These are phyloP conservation scores for Drosophila novamexicana DNA, from an alignment of 1,140 invertebrate species.

Conservation along the genomic window DNA sequence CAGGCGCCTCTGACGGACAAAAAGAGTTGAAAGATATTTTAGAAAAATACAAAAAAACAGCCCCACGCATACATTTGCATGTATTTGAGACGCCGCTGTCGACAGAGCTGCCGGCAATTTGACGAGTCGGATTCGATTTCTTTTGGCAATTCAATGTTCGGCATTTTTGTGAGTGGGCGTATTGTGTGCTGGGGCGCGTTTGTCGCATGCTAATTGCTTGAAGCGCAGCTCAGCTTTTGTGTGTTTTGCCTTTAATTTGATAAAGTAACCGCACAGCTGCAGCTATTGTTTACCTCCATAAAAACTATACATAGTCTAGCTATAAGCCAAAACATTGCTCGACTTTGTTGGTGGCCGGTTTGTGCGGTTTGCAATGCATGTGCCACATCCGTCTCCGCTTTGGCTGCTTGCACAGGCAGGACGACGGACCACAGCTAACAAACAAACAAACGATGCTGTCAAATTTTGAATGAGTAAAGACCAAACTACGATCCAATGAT, in stretches of 20 bases:
- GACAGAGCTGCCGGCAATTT: conserved; percentile 60
- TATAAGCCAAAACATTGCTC: background rate
- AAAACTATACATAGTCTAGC: conserved; percentile 10
- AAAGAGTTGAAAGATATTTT: conserved; percentile 1
- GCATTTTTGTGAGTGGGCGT: conserved; percentile 39
- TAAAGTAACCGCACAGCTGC: background rate
- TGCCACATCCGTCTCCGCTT: conserved; percentile 77
- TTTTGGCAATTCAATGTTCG: conserved; percentile 42
- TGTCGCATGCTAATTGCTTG: conserved; percentile 40
- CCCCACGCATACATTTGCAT: conserved; percentile 70
- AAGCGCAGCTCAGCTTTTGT: background rate
- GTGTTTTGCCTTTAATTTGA: too few species aligned
- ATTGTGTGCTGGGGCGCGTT: conserved; percentile 7
- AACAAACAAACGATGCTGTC: conserved; percentile 81
- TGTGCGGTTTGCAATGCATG: conserved; percentile 73
- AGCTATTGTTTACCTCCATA: background rate
- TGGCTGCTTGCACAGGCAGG: conserved; percentile 23
- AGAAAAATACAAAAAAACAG: background rate
- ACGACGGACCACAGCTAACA: conserved; percentile 18
- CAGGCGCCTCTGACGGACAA: conserved; percentile 87
- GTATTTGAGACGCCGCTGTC: conserved; percentile 46
- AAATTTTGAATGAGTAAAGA: conserved; percentile 83
- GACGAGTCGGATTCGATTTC: conserved; percentile 46
- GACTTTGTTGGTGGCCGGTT: conserved; percentile 30
- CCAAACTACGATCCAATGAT: conserved; percentile 77